Percentiles rank a stretch among this genome's conserved stretches.
These are phyloP conservation scores for Psilopsiagon aymara DNA, from an alignment of 2,113 vertebrate species.

Conservation along the genomic window DNA sequence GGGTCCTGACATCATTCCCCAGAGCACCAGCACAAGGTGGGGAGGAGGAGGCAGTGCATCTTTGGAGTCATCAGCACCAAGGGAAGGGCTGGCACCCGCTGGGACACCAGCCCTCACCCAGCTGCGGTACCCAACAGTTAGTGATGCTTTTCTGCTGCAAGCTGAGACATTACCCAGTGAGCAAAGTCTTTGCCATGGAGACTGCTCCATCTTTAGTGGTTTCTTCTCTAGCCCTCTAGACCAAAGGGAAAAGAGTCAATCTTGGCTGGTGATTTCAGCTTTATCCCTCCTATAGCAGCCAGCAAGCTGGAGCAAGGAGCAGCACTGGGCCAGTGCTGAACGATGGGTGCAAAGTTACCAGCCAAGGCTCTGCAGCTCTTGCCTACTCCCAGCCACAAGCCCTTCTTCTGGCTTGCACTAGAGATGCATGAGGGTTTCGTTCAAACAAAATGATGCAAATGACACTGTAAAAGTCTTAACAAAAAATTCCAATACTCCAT, in stretches of 20 bases:
- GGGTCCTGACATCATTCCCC: fast-evolving
- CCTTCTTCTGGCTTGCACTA: slow-evolving; percentile 10
- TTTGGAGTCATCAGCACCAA: background rate
- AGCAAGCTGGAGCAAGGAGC: background rate
- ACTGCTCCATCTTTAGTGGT: background rate
- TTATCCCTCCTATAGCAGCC: background rate
- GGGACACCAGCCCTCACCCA: background rate
- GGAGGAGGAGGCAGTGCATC: background rate
- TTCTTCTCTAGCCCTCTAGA: background rate
- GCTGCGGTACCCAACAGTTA: background rate
- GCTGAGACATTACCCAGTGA: background rate
- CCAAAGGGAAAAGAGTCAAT: background rate
- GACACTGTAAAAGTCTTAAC: slow-evolving; percentile 42
- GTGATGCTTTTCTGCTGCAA: slow-evolving; percentile 24
- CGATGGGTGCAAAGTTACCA: background rate
- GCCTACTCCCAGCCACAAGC: background rate
- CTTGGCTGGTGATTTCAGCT: background rate
- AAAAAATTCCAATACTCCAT: background rate
- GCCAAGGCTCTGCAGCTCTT: background rate
- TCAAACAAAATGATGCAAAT: slow-evolving; percentile 11
- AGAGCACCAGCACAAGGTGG: background rate
- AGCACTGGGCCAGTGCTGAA: background rate
- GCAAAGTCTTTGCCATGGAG: background rate
- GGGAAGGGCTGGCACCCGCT: background rate
- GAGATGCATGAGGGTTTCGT: slow-evolving; percentile 56